These are phyloP conservation scores for Monodelphis domestica DNA, from an alignment of 2,797 vertebrate species.

Conservation along the genomic window DNA sequence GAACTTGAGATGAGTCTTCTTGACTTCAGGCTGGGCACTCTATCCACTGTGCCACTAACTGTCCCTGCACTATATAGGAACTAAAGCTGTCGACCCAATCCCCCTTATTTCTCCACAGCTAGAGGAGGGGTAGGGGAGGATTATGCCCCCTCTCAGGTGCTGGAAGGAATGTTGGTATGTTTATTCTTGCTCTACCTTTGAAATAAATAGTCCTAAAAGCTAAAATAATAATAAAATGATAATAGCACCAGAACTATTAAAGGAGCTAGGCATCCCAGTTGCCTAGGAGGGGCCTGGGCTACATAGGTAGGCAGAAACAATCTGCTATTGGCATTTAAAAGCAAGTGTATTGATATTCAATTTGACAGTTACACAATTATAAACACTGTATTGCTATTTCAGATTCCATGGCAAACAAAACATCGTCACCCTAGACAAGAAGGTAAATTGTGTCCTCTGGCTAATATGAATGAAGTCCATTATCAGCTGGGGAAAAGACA, in stretches of 20 bases:
- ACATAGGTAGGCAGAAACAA: neutral
- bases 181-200: neutral
- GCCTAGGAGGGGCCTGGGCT: neutral
- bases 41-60: no score
- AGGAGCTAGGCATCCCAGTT: neutral
- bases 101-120: neutral
- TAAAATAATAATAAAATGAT: neutral
- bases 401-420: neutral
- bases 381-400: neutral
- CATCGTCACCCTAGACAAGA: neutral
- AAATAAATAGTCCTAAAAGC: neutral
- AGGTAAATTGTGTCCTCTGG: constrained; percentile 2
- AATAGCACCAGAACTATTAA: neutral
- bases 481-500: neutral
- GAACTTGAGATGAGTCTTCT: no score
- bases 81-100: neutral
- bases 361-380: constrained; percentile 3
- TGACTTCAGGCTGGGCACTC: no score
- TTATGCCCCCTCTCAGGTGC: neutral
- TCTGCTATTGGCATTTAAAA: neutral
- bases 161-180: neutral
- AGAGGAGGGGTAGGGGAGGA: no score
- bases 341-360: neutral
- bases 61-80: neutral
- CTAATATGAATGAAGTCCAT: neutral